Evolutionary conservation across 1,140 invertebrate genomes (phyloP).

Genomic region (Polypedilum vanderplanki): DNA sequence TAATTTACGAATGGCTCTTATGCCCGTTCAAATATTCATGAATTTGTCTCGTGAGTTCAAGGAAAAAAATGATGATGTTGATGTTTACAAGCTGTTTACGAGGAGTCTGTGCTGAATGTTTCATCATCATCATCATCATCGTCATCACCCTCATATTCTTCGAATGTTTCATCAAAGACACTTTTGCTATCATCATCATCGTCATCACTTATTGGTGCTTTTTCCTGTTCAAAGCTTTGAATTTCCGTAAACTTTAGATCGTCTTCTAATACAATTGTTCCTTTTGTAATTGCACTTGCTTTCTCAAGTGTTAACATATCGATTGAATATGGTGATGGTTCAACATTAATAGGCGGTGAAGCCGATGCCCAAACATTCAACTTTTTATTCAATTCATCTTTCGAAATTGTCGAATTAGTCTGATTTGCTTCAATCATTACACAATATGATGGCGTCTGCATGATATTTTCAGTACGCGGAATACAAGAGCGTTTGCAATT

Average conservation of each 20-base stretch:
- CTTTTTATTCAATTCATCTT: background rate
- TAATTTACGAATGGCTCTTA: background rate
- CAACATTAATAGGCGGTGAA: background rate
- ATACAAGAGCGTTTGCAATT: background rate
- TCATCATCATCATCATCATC: slow-evolving; percentile 3
- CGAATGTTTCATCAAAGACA: background rate
- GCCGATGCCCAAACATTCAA: background rate
- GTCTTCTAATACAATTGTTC: background rate
- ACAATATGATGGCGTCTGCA: background rate
- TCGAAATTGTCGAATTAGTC: background rate
- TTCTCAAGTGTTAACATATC: background rate
- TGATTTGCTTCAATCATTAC: background rate
- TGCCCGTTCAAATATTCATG: background rate
- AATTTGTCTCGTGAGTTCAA: background rate
- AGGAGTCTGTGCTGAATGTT: background rate
- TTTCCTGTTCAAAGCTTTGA: slow-evolving; percentile 1
- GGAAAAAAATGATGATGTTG: background rate
- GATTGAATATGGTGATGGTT: background rate
- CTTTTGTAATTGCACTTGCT: background rate
- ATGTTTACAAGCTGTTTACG: background rate
- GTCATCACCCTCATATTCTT: background rate
- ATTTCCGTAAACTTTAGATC: background rate
- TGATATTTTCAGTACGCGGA: background rate
- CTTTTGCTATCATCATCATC: background rate
- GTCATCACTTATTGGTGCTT: background rate